These are phyloP conservation scores for Limnephilus auricula DNA, from an alignment of 2,888 invertebrate genomes.

Conservation along the genomic window DNA sequence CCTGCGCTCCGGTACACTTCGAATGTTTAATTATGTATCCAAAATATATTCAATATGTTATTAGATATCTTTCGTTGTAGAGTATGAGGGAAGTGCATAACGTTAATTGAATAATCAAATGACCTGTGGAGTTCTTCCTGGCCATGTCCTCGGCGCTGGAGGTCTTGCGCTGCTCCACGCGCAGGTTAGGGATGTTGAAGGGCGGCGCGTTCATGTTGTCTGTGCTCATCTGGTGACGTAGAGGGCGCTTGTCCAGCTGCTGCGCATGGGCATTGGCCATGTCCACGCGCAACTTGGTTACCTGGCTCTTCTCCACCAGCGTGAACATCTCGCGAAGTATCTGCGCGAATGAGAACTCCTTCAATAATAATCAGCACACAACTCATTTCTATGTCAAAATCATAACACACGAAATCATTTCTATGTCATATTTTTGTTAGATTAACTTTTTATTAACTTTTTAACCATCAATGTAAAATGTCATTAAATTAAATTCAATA, in stretches of 20 bases:
- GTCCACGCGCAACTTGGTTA: slow-evolving; percentile 92
- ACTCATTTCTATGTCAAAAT: too few species aligned
- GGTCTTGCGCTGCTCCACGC: slow-evolving; percentile 91
- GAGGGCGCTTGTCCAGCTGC: slow-evolving; percentile 83
- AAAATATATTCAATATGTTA: too few species aligned
- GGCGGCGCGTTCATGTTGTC: slow-evolving; percentile 91
- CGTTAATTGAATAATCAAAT: slow-evolving; percentile 62
- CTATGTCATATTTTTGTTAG: too few species aligned
- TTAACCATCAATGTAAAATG: too few species aligned
- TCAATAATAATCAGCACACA: too few species aligned
- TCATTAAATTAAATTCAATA: too few species aligned
- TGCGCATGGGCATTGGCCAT: slow-evolving; percentile 75
- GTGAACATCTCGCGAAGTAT: slow-evolving; percentile 96
- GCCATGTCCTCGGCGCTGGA: slow-evolving; percentile 95
- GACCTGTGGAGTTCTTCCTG: slow-evolving; percentile 89
- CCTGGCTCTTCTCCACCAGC: slow-evolving; percentile 91
- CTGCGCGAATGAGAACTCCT: slow-evolving; percentile 69
- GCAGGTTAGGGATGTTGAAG: slow-evolving; percentile 92
- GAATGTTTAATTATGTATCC: not conserved
- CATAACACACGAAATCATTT: too few species aligned
- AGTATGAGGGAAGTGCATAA: not conserved
- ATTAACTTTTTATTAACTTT: too few species aligned
- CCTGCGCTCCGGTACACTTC: slow-evolving; percentile 37
- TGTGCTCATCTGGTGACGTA: slow-evolving; percentile 90
- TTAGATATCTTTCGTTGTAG: too few species aligned